Evolutionary conservation across 1,140 invertebrate genomes (phyloP).

Genomic region (Bemisia tabaci): DNA sequence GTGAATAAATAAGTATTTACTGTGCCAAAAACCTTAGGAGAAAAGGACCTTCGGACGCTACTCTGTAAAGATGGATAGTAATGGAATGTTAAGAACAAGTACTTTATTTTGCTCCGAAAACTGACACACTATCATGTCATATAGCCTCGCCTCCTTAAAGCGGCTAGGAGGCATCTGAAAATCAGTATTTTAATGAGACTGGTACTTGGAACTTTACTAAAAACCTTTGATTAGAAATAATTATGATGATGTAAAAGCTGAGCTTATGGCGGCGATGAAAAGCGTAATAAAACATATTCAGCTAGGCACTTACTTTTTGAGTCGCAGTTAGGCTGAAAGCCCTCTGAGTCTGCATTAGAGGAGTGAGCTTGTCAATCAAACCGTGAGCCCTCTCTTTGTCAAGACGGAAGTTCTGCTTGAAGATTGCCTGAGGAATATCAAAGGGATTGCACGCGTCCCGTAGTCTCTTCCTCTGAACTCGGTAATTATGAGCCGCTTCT

Average conservation of each 20-base stretch:
- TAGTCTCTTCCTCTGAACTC: neutral
- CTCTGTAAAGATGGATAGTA: neutral
- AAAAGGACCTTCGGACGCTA: neutral
- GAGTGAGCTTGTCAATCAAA: neutral
- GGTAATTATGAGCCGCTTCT: too few species aligned
- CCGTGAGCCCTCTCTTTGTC: neutral
- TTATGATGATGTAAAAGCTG: neutral
- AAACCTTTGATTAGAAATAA: neutral
- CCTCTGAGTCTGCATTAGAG: neutral
- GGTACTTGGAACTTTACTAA: neutral
- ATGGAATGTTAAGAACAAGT: too few species aligned
- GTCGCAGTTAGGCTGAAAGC: neutral
- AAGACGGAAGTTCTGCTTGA: neutral
- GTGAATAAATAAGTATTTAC: too few species aligned
- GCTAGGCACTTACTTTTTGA: neutral
- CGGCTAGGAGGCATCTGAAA: neutral
- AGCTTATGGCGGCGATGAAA: neutral
- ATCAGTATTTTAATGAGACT: neutral
- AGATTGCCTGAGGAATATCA: neutral
- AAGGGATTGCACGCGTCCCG: neutral
- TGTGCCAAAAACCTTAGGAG: too few species aligned
- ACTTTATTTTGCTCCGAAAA: neutral
- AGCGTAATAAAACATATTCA: neutral
- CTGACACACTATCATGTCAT: neutral
- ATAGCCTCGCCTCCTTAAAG: neutral